These are phyloP conservation scores for Drosophila lowei DNA, from an alignment of 1,140 invertebrate species.

Conservation along the genomic window DNA sequence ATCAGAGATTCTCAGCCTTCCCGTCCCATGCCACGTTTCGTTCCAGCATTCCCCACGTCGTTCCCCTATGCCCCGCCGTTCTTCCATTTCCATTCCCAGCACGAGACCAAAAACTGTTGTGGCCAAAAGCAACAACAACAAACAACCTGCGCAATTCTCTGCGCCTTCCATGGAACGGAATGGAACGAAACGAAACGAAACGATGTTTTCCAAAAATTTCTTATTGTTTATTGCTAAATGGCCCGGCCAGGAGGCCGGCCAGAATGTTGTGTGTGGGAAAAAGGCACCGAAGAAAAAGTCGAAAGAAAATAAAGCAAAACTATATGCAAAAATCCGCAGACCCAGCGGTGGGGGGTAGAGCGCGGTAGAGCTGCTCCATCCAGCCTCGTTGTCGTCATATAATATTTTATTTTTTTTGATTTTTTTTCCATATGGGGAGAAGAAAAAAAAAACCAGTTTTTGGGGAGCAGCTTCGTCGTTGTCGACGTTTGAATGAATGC, in stretches of 20 bases:
- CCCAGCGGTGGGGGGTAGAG: neutral
- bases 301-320: constrained; percentile 42
- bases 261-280: constrained; percentile 3
- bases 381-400: constrained; percentile 56
- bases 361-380: neutral
- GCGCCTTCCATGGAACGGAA: no score
- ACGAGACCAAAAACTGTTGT: constrained; percentile 48
- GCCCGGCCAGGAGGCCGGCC: constrained; percentile 15
- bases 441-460: constrained; percentile 52
- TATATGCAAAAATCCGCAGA: constrained; percentile 24
- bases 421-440: constrained; percentile 16
- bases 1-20: neutral
- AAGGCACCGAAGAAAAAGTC: constrained; percentile 19
- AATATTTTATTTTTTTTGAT: constrained; percentile 42
- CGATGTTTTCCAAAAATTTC: constrained; percentile 22
- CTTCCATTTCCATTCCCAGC: constrained; percentile 15
- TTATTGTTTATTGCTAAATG: neutral
- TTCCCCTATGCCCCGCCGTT: no score
- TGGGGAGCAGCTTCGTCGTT: constrained; percentile 18
- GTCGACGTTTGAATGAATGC: constrained; percentile 56
- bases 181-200: no score
- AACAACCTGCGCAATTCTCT: no score
- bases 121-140: constrained; percentile 11
- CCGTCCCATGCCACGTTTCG: no score
- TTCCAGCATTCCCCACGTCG: no score